Evolutionary conservation across 2,888 invertebrate genomes (phyloP), one percentile per base, ranked within the genome.

Genomic region (Notodonta ziczac): DNA sequence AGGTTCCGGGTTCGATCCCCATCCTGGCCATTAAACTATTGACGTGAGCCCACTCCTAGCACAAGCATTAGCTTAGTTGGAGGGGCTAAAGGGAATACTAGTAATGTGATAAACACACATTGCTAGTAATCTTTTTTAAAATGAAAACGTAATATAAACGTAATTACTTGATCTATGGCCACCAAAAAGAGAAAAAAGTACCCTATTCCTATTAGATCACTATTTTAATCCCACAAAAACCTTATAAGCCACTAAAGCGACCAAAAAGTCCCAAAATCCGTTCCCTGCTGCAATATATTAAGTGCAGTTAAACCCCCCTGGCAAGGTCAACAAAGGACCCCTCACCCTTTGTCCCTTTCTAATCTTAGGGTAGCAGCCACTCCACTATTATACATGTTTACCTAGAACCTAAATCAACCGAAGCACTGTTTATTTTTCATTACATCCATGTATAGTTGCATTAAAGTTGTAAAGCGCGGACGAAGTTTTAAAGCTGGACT

Each of bases 351-450:
- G 57, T 61, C 77, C 76, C 71, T 70, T 66, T 67, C 72, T 80
- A 83, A 83, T 83, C 83, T 83, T 60, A 67, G 76, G 74, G 76
- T 66, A 74, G 78, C 74, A 73, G 73, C 74, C 77, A 76, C 76
- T 76, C 72, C 50, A 76, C 78, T 81, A 80, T 79, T 75, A 79
- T 70, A 66, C 66, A 81, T 84, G 82, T 85, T 85, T 83, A 74
- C 62, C 60, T 56, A 73, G 74, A 69, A 73, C 85, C 85, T 84
- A 84, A 83, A 84, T 77, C 81, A 83, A 84, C 84, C 65, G 24
- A 62, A 58, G 62, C 63, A 65, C 68, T 85, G 84, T 85, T 85
- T 85, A 78, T 80, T 78, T 85, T 85, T 83, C 84, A 85, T 85
- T 83, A 85, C 71, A 74, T 77, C 81, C 82, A 80, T 65, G 71